phyloP scores from a whole-genome alignment of 2,888 invertebrate species.

The Amphipoea oculea region DNA sequence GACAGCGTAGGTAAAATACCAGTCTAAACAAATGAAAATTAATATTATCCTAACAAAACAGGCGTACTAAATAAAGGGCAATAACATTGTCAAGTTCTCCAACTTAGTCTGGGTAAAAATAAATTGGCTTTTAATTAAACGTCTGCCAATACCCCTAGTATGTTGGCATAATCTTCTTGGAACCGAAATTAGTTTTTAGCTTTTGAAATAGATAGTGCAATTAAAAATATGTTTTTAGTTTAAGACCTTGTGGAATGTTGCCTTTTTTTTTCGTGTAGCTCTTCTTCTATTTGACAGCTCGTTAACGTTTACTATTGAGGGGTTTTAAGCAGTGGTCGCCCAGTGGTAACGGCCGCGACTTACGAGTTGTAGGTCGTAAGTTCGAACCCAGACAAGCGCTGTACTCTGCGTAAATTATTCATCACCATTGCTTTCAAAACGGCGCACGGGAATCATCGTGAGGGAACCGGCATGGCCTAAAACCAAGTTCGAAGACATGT shows the following conservation, averaged over 20 bases:
- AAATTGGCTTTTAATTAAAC: constrained; percentile 13
- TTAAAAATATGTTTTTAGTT: neutral
- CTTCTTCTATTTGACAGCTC: neutral
- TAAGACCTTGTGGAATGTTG: no score
- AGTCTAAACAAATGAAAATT: neutral
- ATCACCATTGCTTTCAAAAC: no score
- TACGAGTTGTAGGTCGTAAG: no score
- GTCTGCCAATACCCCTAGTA: neutral
- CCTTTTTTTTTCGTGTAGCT: neutral
- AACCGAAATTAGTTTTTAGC: neutral
- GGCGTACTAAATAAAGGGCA: neutral
- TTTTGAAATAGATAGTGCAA: neutral
- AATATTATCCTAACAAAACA: neutral
- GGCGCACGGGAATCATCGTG: no score
- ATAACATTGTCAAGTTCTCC: neutral
- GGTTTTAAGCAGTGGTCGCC: no score
- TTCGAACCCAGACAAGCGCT: no score
- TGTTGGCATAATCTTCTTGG: neutral
- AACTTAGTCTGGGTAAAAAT: neutral
- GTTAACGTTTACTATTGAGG: neutral
- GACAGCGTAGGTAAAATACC: no score
- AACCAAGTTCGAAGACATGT: neutral
- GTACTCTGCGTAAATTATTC: no score
- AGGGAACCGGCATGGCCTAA: no score
- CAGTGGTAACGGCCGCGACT: no score